Evolutionary conservation across 2,113 vertebrate species (phyloP).

Genomic region (Mionectes macconnelli): DNA sequence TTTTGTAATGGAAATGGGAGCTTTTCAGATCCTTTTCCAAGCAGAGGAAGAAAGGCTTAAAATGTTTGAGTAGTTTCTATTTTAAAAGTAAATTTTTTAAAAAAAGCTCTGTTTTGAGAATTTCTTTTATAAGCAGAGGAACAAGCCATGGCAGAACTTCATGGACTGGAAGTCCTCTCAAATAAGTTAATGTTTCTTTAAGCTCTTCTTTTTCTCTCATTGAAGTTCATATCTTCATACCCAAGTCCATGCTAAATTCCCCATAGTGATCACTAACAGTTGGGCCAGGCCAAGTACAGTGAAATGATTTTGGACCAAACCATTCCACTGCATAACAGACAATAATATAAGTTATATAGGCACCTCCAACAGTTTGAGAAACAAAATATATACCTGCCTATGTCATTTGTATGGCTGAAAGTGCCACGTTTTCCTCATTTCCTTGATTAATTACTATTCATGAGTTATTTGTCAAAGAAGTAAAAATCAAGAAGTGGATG

Average conservation of each 20-base stretch:
- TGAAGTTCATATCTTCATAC: background rate
- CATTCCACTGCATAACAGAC: background rate
- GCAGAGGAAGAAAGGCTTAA: background rate
- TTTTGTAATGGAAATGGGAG: background rate
- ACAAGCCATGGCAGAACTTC: background rate
- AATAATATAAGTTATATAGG: background rate
- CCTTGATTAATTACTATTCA: too few relatives aligned
- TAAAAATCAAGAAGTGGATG: background rate
- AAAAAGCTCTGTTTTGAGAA: background rate
- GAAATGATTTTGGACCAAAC: background rate
- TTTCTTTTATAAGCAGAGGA: background rate
- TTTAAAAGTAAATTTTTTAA: background rate
- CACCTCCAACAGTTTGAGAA: background rate
- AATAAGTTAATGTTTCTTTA: background rate
- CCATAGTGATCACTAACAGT: background rate
- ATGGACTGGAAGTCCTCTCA: background rate
- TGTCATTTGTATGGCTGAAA: background rate
- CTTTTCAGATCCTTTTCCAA: background rate
- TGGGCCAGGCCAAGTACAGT: background rate
- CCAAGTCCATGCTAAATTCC: background rate
- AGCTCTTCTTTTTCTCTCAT: background rate
- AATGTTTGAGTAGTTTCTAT: background rate
- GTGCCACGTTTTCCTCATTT: accelerated
- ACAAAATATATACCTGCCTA: background rate
- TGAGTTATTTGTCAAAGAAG: background rate